Conservation (phyloP, 2,113 vertebrate genomes). For the Spheniscus mendiculus region DNA sequence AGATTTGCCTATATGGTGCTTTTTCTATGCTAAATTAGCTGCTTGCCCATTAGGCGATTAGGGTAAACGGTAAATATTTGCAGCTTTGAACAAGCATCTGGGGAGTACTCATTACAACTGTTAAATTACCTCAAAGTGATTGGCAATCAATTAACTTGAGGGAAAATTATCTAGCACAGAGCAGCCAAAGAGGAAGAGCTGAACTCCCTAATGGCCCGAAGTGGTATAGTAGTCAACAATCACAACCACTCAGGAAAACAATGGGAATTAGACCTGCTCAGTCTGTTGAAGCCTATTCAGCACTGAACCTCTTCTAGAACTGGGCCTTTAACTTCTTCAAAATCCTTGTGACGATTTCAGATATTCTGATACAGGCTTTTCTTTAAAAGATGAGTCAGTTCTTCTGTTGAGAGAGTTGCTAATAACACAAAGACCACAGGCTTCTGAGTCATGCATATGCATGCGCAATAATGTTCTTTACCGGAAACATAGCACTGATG, state of each 20-base stretch:
- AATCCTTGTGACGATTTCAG: neutral
- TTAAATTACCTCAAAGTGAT: neutral
- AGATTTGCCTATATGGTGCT: neutral
- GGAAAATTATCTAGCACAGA: neutral
- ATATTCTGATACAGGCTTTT: neutral
- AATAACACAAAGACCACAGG: neutral
- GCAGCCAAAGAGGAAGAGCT: neutral
- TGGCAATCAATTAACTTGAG: slow-evolving; percentile 7
- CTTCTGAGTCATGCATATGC: slow-evolving; percentile 30
- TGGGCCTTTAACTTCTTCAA: rapidly evolving
- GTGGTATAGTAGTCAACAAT: neutral
- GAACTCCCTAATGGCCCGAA: neutral
- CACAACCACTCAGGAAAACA: neutral
- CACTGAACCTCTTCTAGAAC: neutral
- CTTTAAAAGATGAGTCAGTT: neutral
- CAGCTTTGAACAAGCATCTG: neutral
- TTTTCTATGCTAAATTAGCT: neutral
- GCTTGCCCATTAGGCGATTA: neutral
- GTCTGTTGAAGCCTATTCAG: neutral
- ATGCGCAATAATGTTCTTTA: neutral
- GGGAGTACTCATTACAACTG: neutral
- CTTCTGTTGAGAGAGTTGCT: neutral
- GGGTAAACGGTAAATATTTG: neutral
- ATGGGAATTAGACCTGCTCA: neutral
- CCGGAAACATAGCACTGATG: neutral